phyloP scores from a whole-genome alignment of 2,113 vertebrate species.

The Ageneiosus marmoratus region DNA sequence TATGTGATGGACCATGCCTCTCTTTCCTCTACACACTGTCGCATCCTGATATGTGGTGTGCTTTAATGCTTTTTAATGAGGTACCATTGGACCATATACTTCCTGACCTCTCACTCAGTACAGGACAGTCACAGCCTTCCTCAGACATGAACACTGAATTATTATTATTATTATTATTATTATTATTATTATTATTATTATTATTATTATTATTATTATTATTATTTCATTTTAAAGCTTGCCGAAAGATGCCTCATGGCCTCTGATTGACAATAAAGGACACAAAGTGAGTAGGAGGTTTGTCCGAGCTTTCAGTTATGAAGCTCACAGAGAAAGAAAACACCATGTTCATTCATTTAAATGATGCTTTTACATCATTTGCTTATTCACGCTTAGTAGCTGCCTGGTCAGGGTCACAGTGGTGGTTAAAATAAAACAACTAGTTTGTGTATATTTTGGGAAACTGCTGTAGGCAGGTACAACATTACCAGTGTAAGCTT shows the following conservation, averaged over 20 bases:
- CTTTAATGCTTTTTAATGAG: constrained; percentile 76
- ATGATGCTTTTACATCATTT: not conserved
- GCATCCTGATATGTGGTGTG: constrained; percentile 71
- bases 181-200: no score
- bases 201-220: no score
- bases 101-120: constrained; percentile 51
- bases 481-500: not conserved
- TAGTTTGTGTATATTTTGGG: not conserved
- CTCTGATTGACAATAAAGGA: not conserved
- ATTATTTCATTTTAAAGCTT: not conserved
- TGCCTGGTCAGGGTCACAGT: not conserved
- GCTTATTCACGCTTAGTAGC: not conserved
- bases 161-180: no score
- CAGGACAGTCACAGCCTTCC: constrained; percentile 22
- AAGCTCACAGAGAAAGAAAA: not conserved
- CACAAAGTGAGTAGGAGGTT: not conserved
- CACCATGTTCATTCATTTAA: not conserved
- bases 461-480: not conserved
- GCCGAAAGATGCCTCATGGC: no score
- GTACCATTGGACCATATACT: constrained; percentile 60
- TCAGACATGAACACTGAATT: constrained; percentile 5
- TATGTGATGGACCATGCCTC: constrained; percentile 66
- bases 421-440: not conserved
- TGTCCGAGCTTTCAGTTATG: not conserved
- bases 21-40: constrained; percentile 80